Base-by-base conservation (phyloP, 2,888 invertebrate species). In the Drosophila conformis region DNA sequence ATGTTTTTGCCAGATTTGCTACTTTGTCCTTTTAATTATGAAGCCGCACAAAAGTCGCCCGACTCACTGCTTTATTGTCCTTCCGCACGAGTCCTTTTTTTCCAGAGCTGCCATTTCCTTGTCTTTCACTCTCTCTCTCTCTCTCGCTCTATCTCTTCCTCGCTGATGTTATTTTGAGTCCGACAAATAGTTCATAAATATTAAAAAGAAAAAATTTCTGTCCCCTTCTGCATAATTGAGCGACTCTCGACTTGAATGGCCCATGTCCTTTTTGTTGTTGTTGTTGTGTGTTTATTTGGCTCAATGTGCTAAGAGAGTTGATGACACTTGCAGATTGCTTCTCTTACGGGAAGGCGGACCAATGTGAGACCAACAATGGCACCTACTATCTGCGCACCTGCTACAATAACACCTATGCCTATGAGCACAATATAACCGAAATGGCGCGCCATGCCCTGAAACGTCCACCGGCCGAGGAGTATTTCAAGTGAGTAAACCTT, bases 381-480 rank as follows among this genome's bases (percentile, higher is more conserved):
- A 95, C 95, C 15, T 96, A 95, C 89, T 96, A 95, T 87, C 93
- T 95, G 83, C 93, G 95, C 62, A 93, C 94, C 75, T 96, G 96
- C 85, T 94, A 94, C 72, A 96, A 96, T 91, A 93, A 94, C 67
- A 94, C 93, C 33, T 94, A 94, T 81, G 93, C 95, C 27, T 88
- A 93, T 27, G 92, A 93, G 27, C 92, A 95, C 82, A 95, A 95
- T 77, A 94, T 95, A 62, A 93, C 94, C 1, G 93, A 93, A 38
- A 80, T 95, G 78, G 95, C 95, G 7, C 93, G 95, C 36, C 93
- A 93, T 59, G 95, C 94, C 7, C 90, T 95, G 13, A 94, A 95
- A 63, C 94, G 94, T 69, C 95, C 96, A 49, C 96, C 96, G 2
- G 96, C 96, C 48, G 96, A 96, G 91, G 96, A 96, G 92, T 96